Evolutionary conservation across 2,888 invertebrate species (phyloP), one percentile per base, ranked within the genome.

Genomic region (Parnassius apollo): DNA sequence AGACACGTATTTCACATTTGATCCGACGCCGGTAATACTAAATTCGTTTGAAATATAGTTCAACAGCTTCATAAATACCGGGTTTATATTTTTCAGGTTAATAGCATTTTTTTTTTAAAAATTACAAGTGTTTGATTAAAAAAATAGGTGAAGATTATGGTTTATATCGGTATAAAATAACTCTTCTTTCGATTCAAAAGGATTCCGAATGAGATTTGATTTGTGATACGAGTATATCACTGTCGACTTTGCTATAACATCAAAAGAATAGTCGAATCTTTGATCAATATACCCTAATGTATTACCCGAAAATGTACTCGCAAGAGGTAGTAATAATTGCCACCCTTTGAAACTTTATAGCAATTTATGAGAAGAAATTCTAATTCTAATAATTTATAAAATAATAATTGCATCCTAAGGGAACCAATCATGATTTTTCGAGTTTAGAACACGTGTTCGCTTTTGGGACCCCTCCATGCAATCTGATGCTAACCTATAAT

Each of bases 401-500:
- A 60, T 57, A 75, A 83, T 89, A 88, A 91, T 90, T 91, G 90
- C 86, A 85, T 91, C 91, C 91, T 87, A 80, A 69, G 87, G 90
- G 91, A 89, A 86, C 84, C 83, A 88, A 91, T 91, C 88, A 88
- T 79, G 87, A 90, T 86, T 89, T 90, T 88, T 86, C 76, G 81
- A 87, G 84, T 80, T 84, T 82, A 72, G 86, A 85, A 86, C 91
- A 91, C 90, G 91, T 90, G 91, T 88, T 89, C 86, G 60, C 84
- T 83, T 83, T 87, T 85, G 80, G 76, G 72, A 72, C 80, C 85
- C 88, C 85, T 81, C 80, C n/a, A 60, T 77, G 89, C 85, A 88
- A 90, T 81, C 72, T 73, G 88, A 91, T 75, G 79, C 88, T 78
- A 66, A 66, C 66, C 72, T 68, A 71, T 75, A 70, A 77, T 76